A percentile compares a stretch with the other conserved stretches of the same genome.
phyloP scores from a whole-genome alignment of 2,888 invertebrate genomes.

The Drosophila eohydei region DNA sequence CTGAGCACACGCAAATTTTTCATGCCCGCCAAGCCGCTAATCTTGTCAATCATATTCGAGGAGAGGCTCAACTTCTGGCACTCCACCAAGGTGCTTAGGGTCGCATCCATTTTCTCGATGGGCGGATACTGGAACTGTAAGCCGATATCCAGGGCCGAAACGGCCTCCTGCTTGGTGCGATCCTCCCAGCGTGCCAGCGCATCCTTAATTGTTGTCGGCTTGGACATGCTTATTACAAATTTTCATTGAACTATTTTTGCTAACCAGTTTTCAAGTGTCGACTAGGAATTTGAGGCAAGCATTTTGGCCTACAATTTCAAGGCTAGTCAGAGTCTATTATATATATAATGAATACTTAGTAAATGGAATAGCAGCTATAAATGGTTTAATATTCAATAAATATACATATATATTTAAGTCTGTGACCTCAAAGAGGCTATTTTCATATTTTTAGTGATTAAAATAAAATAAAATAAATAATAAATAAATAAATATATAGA shows the following conservation, averaged over 20 bases:
- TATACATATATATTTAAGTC: too few species aligned
- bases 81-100: constrained; percentile 89
- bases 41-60: constrained; percentile 97
- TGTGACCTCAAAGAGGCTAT: too few species aligned
- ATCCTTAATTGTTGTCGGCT: constrained; percentile 92
- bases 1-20: constrained; percentile 94
- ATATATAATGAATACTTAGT: not conserved
- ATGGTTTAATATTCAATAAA: too few species aligned
- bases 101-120: constrained; percentile 97
- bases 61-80: constrained; percentile 96
- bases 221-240: constrained; percentile 85
- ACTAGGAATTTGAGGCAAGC: not conserved
- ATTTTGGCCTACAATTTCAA: not conserved
- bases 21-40: constrained; percentile 92
- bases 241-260: not conserved
- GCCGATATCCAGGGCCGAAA: constrained; percentile 90
- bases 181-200: constrained; percentile 96
- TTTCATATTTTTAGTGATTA: too few species aligned
- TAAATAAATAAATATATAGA: too few species aligned
- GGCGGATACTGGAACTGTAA: constrained; percentile 96
- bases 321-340: not conserved
- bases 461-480: too few species aligned
- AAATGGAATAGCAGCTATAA: too few species aligned
- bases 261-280: not conserved
- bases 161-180: constrained; percentile 88